Percentiles rank a stretch among this genome's conserved stretches.
These are phyloP conservation scores for Drosophila sordidapex DNA, from an alignment of 2,888 invertebrate species.

Conservation along the genomic window DNA sequence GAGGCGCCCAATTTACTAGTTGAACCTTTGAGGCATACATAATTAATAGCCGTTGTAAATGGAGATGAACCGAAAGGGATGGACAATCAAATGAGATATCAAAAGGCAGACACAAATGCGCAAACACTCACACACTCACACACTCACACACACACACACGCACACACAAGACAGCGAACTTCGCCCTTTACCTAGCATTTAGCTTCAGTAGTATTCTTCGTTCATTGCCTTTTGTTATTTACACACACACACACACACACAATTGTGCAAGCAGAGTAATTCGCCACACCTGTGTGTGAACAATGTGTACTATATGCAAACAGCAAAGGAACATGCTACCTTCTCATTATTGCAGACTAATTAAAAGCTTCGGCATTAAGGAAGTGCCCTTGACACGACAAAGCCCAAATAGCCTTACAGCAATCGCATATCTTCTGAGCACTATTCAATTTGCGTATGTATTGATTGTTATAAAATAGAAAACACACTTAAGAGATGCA, in stretches of 20 bases:
- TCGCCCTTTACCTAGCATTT: constrained; percentile 33
- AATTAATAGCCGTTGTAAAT: constrained; percentile 59
- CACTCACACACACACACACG: background rate
- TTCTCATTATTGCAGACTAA: constrained; percentile 12
- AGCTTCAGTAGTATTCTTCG: constrained; percentile 35
- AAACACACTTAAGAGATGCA: background rate
- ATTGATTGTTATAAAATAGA: background rate
- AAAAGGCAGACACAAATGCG: constrained; percentile 42
- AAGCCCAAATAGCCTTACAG: background rate
- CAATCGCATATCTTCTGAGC: background rate
- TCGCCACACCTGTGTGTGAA: background rate
- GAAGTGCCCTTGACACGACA: constrained; percentile 7
- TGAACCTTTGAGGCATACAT: constrained; percentile 63
- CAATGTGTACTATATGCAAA: background rate
- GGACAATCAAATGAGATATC: constrained; percentile 56
- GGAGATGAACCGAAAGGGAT: constrained; percentile 43
- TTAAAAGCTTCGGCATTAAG: constrained; percentile 9
- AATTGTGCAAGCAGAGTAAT: background rate
- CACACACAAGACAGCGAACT: constrained; percentile 36
- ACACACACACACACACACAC: constrained; percentile 35
- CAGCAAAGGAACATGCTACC: background rate
- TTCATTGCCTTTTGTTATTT: constrained; percentile 59
- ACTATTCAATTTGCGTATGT: background rate
- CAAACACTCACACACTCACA: background rate
- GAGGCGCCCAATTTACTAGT: constrained; percentile 35